Percentiles rank a stretch among this genome's conserved stretches.
Conservation (phyloP, 2,888 invertebrate genomes). For the Drosophila limbata region DNA sequence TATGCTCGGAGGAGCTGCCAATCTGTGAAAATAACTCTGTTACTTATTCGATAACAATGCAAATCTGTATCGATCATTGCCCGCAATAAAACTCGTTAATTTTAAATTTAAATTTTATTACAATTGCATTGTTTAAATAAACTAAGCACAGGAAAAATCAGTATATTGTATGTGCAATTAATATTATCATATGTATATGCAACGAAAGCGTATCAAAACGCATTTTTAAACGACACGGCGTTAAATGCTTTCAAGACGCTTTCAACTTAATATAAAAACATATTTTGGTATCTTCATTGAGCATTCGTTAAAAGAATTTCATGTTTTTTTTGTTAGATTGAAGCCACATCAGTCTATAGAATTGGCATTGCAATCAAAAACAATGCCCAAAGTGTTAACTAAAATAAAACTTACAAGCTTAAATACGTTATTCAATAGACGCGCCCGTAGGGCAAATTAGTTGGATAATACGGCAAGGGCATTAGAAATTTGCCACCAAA, state of each 20-base stretch:
- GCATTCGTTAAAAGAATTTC: constrained; percentile 57
- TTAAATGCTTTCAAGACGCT: constrained; percentile 59
- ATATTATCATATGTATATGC: constrained; percentile 14
- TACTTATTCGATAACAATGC: background rate
- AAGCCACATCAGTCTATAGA: constrained; percentile 70
- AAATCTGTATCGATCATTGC: background rate
- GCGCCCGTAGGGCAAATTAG: constrained; percentile 84
- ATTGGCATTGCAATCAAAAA: constrained; percentile 39
- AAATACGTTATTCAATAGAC: constrained; percentile 78
- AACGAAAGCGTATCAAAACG: constrained; percentile 56
- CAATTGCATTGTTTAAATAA: constrained; percentile 41
- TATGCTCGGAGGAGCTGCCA: constrained; percentile 25
- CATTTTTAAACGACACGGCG: constrained; percentile 39
- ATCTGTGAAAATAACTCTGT: background rate
- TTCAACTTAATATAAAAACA: constrained; percentile 43
- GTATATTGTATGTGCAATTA: constrained; percentile 23
- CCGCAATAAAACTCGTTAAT: constrained; percentile 9
- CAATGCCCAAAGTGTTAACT: constrained; percentile 29
- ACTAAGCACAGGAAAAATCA: constrained; percentile 30
- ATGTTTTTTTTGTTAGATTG: constrained; percentile 40
- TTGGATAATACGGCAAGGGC: constrained; percentile 84
- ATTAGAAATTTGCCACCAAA: constrained; percentile 84
- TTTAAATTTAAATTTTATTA: constrained; percentile 45
- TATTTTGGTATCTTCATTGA: constrained; percentile 58
- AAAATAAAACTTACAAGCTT: constrained; percentile 12